These are phyloP conservation scores for Tenebrio molitor DNA, from an alignment of 1,140 invertebrate genomes.

Conservation along the genomic window DNA sequence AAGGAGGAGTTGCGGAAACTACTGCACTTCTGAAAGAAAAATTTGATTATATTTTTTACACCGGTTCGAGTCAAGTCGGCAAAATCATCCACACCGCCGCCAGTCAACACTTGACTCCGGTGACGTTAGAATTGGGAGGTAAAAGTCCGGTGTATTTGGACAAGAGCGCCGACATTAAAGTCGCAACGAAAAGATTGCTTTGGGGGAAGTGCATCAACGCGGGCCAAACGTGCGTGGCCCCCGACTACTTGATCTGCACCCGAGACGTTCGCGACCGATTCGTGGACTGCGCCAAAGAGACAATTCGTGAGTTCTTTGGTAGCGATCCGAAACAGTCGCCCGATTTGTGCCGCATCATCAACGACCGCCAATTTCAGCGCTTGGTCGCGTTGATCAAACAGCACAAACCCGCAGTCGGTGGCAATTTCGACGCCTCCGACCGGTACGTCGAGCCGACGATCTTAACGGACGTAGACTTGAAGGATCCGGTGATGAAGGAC, in stretches of 20 bases:
- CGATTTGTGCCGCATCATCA: constrained; percentile 91
- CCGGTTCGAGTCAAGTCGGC: constrained; percentile 90
- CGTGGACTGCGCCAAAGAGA: constrained; percentile 74
- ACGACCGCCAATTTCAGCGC: constrained; percentile 79
- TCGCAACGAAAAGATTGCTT: constrained; percentile 83
- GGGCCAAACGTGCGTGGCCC: constrained; percentile 98
- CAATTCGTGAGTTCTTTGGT: constrained; percentile 89
- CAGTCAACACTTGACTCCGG: constrained; percentile 91
- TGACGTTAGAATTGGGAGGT: constrained; percentile 95
- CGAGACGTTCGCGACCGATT: constrained; percentile 79
- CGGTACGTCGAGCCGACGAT: constrained; percentile 89
- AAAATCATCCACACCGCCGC: constrained; percentile 91
- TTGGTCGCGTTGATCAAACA: constrained; percentile 71
- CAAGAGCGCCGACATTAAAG: constrained; percentile 78
- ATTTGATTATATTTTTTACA: constrained; percentile 99
- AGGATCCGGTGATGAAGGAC: constrained; percentile 88
- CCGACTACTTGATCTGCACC: constrained; percentile 96
- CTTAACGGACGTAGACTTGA: constrained; percentile 77
- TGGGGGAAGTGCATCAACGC: constrained; percentile 93
- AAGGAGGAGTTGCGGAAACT: constrained; percentile 87
- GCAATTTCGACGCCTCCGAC: constrained; percentile 79
- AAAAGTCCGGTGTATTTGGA: constrained; percentile 93
- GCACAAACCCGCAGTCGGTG: constrained; percentile 82
- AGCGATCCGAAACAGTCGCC: constrained; percentile 81
- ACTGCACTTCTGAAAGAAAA: constrained; percentile 87